These are phyloP conservation scores for Vesta saturnalis DNA, from an alignment of 2,888 invertebrate species.

Conservation along the genomic window DNA sequence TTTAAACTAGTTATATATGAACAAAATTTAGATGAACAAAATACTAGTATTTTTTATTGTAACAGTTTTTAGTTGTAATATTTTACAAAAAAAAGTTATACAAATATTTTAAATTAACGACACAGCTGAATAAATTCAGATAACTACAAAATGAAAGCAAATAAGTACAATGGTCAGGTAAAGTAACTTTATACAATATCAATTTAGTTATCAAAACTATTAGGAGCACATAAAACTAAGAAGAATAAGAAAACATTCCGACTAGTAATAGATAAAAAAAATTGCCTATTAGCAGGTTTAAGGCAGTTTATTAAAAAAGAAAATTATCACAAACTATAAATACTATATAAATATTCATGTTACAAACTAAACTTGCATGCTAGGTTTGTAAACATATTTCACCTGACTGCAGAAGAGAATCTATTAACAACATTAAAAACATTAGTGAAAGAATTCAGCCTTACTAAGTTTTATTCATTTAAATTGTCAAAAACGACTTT, in stretches of 20 bases:
- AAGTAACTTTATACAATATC: not conserved
- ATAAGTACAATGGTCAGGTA: slow-evolving; percentile 12
- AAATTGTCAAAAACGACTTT: too few species aligned
- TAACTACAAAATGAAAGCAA: not conserved
- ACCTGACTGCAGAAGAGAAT: not conserved
- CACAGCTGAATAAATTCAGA: not conserved
- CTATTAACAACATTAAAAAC: not conserved
- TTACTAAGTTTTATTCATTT: slow-evolving; percentile 44
- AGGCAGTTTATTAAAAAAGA: not conserved
- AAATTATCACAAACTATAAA: slow-evolving; percentile 13
- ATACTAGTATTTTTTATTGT: slow-evolving; percentile 12
- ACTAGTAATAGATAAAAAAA: slow-evolving; percentile 6
- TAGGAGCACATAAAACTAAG: not conserved
- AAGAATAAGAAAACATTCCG: slow-evolving; percentile 4
- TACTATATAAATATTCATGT: not conserved
- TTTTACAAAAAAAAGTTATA: slow-evolving; percentile 11
- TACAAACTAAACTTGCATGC: not conserved
- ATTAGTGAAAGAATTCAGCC: slow-evolving; percentile 51
- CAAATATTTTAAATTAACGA: slow-evolving; percentile 1
- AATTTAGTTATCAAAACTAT: not conserved
- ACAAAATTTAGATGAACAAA: slow-evolving; percentile 13
- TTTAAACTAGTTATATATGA: too few species aligned
- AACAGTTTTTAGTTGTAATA: slow-evolving; percentile 11
- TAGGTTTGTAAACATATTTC: not conserved
- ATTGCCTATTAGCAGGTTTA: not conserved